Conservation (phyloP, 2,113 vertebrate genomes). For the Oryzias melastigma region DNA sequence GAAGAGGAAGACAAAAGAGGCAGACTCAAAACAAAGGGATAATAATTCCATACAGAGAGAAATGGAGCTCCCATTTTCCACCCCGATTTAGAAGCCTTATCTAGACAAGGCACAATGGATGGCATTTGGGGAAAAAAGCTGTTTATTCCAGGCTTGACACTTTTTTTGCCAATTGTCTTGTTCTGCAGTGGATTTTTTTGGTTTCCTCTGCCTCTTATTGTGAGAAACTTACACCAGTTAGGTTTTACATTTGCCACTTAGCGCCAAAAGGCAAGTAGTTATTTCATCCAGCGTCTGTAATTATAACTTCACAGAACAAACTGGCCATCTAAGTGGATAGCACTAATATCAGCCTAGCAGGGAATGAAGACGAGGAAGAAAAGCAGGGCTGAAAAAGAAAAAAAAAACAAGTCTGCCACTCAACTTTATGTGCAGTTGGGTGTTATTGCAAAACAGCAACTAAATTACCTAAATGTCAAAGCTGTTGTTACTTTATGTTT, state of each 20-base stretch:
- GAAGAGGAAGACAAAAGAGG: constrained; percentile 75
- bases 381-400: constrained; percentile 53
- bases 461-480: constrained; percentile 37
- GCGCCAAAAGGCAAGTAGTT: constrained; percentile 33
- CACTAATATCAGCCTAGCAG: constrained; percentile 53
- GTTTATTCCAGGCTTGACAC: constrained; percentile 76
- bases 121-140: constrained; percentile 74
- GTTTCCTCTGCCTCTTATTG: constrained; percentile 42
- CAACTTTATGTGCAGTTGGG: constrained; percentile 34
- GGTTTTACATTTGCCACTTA: constrained; percentile 15
- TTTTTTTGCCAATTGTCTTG: constrained; percentile 71
- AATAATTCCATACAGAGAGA: constrained; percentile 79
- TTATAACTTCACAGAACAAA: constrained; percentile 68
- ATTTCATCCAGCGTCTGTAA: constrained; percentile 51
- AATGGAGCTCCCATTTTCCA: constrained; percentile 76
- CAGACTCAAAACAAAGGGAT: constrained; percentile 78
- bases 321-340: constrained; percentile 68
- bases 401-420: constrained; percentile 26
- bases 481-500: constrained; percentile 23
- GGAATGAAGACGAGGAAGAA: constrained; percentile 50
- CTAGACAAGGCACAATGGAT: constrained; percentile 80
- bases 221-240: constrained; percentile 47
- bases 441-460: constrained; percentile 35
- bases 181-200: constrained; percentile 53
- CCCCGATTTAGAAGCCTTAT: constrained; percentile 80